A percentile compares a stretch with the other conserved stretches of the same genome.
Conservation (phyloP, 2,888 invertebrate genomes). For the Platerodrilus igneus region DNA sequence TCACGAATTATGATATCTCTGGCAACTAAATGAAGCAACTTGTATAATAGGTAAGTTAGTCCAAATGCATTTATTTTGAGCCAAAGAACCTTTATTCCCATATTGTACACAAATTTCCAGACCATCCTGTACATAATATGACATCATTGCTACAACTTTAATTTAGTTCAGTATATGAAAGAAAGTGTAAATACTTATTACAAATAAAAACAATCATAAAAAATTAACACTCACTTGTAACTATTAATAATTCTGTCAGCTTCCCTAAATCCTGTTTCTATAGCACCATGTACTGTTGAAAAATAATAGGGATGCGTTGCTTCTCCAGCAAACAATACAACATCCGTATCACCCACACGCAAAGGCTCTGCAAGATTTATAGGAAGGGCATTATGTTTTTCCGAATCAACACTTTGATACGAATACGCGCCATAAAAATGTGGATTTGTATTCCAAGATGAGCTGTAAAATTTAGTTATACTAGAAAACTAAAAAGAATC, state of each 20-base stretch:
- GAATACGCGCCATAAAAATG: conserved; percentile 70
- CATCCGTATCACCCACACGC: conserved; percentile 47
- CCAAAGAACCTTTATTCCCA: no score
- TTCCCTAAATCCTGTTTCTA: conserved; percentile 53
- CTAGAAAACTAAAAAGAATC: neutral
- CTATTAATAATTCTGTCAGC: conserved; percentile 47
- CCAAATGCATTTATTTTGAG: no score
- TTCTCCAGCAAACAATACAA: conserved; percentile 60
- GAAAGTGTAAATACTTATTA: no score
- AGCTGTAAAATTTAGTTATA: conserved; percentile 49
- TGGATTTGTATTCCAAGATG: conserved; percentile 66
- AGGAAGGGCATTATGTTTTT: conserved; percentile 50
- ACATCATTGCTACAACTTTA: no score
- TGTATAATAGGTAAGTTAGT: no score
- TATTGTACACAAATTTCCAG: no score
- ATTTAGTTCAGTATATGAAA: no score
- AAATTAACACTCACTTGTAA: conserved; percentile 35
- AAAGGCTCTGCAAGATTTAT: conserved; percentile 57
- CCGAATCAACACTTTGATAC: conserved; percentile 54
- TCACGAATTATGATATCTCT: no score
- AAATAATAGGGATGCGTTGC: conserved; percentile 51
- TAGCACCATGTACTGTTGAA: conserved; percentile 56
- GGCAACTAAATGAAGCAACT: no score
- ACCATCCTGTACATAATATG: no score
- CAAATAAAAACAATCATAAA: no score